Percentiles rank a stretch among this genome's conserved stretches.
These are phyloP conservation scores for Xyrauchen texanus DNA, from an alignment of 2,113 vertebrate species.

Conservation along the genomic window DNA sequence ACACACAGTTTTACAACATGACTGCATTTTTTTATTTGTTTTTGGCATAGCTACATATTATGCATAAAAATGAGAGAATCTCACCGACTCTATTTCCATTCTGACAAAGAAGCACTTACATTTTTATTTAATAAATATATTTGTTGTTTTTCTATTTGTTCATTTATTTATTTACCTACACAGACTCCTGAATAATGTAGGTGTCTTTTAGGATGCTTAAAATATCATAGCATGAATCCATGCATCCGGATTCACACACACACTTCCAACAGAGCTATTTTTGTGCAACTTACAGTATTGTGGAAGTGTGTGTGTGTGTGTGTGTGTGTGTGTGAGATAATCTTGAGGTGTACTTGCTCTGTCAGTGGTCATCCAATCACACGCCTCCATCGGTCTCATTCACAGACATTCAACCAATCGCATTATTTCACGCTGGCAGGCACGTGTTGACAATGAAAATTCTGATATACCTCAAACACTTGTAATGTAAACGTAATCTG, in stretches of 20 bases:
- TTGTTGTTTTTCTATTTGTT: constrained; percentile 37
- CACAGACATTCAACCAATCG: constrained; percentile 47
- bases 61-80: neutral
- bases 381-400: constrained; percentile 15
- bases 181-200: neutral
- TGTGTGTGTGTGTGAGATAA: constrained; percentile 40
- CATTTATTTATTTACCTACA: constrained; percentile 16
- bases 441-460: constrained; percentile 94
- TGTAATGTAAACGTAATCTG: constrained; percentile 96
- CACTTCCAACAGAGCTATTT: constrained; percentile 76
- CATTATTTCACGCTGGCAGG: constrained; percentile 83
- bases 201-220: constrained; percentile 19
- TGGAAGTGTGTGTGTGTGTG: constrained; percentile 64
- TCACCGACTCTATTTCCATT: constrained; percentile 32
- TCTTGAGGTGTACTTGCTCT: constrained; percentile 18
- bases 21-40: neutral
- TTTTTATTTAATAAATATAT: constrained; percentile 32
- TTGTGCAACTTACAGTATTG: constrained; percentile 75
- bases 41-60: constrained; percentile 18
- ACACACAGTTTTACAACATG: constrained; percentile 24
- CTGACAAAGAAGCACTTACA: constrained; percentile 58
- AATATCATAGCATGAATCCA: constrained; percentile 25
- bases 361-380: constrained; percentile 36
- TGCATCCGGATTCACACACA: constrained; percentile 54
- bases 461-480: constrained; percentile 99